Evolutionary conservation across 2,888 invertebrate genomes (phyloP).

Genomic region (Polyommatus iphigenia): DNA sequence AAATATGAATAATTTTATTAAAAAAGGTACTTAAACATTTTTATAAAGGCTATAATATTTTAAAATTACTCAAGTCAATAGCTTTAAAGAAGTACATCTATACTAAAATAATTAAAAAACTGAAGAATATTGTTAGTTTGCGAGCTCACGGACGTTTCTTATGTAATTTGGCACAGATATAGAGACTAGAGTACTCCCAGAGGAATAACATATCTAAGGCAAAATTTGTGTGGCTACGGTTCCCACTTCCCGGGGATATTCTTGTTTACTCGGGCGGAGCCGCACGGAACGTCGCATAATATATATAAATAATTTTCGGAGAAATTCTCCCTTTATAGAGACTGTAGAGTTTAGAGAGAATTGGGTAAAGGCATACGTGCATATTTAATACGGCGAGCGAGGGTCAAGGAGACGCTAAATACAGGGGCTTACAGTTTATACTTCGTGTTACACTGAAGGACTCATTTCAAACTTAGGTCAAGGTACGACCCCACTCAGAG

Average conservation of each 20-base stretch:
- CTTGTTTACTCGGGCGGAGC: no score
- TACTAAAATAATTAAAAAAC: background rate
- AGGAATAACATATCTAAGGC: no score
- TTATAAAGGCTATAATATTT: no score
- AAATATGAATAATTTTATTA: no score
- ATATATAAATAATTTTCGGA: background rate
- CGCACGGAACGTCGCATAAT: background rate
- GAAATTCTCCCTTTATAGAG: background rate
- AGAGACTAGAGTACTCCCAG: no score
- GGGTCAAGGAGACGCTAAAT: conserved; percentile 1
- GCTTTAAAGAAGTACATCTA: background rate
- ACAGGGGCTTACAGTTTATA: conserved; percentile 10
- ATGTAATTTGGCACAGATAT: no score
- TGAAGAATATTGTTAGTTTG: no score
- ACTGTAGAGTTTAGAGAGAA: background rate
- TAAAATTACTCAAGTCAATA: background rate
- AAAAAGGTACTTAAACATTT: background rate
- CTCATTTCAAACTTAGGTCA: background rate
- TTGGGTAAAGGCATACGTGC: conserved; percentile 15
- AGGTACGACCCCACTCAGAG: background rate
- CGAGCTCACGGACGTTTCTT: no score
- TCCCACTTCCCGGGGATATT: no score
- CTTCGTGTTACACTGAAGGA: background rate
- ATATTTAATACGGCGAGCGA: conserved; percentile 5
- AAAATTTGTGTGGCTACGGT: no score